Evolutionary conservation across 2,113 vertebrate genomes (phyloP), one percentile per base, ranked within the genome.

Genomic region (Fukomys damarensis): DNA sequence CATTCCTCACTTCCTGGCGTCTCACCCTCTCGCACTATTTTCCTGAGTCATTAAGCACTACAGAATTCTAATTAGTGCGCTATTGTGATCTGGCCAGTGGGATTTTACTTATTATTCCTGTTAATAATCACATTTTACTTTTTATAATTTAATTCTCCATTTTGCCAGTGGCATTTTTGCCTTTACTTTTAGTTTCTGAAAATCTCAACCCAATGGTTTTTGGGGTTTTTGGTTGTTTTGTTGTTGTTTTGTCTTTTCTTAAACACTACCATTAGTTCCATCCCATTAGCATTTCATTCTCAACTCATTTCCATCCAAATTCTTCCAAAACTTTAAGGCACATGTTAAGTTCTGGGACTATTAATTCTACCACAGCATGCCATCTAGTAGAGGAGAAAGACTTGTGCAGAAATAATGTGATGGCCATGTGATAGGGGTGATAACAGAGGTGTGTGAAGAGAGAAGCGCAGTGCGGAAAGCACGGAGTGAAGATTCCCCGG

Each of bases 201-300:
- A 77, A 77, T 76, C 86, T 94, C 90, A 92, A 92, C n/a, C 46
- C 49, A 66, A 2, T 17, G 56, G 20, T 56, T 56, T 58, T 58
- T 58, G n/a, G n/a, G n/a, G 16, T 16, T 20, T 58, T 58, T 58
- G 56, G 19, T 68, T 32, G 11, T 32, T 65, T 65, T 6, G 46
- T 9, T 49, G 8, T 72, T 41, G 41, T 38, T 72, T 41, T 17
- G 20, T 58, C n/a, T n/a, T 43, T 49, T 65, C n/a, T 95, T 81
- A 86, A 54, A 95, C 28, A 28, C 38, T 6, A 30, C 24, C 54
- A 35, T 93, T 93, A 79, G 89, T 94, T 97, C 95, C 91, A 86
- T 66, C 24, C 68, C 54, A 86, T 91, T 97, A 96, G n/a, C 56
- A 58, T 95, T 92, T 94, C 43, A 80, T 82, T 94, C 94, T 89